Conservation (phyloP, 2,113 vertebrate species). For the Polypterus senegalus region DNA sequence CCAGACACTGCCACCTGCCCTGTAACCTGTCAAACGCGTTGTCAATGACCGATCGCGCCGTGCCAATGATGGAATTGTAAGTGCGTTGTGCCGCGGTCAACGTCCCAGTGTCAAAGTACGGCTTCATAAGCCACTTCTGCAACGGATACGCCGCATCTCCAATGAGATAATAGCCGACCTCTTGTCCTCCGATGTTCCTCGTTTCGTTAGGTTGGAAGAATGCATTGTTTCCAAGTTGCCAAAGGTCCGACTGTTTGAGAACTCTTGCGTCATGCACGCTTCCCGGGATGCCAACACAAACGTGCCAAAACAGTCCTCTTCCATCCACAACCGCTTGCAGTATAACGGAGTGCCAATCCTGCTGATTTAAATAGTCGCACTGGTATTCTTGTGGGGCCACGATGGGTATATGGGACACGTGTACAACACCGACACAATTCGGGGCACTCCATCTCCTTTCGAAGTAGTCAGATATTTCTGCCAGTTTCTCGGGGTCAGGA, state of each 20-base stretch:
- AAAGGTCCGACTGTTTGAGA: too few relatives aligned
- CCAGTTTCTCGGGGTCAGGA: not conserved
- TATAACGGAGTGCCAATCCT: slow-evolving; percentile 11
- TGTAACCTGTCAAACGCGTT: slow-evolving; percentile 1
- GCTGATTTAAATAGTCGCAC: slow-evolving; percentile 1
- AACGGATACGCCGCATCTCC: slow-evolving; percentile 15
- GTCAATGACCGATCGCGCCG: not conserved
- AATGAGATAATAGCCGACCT: slow-evolving; percentile 13
- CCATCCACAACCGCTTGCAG: slow-evolving; percentile 11
- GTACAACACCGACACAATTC: not conserved
- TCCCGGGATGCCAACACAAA: slow-evolving; percentile 4
- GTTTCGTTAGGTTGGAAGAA: not conserved
- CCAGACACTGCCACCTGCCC: too few relatives aligned
- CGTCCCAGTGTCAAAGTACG: slow-evolving; percentile 11
- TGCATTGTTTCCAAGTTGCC: not conserved
- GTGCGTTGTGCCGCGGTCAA: slow-evolving; percentile 3
- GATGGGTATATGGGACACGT: slow-evolving; percentile 2
- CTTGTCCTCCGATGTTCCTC: slow-evolving; percentile 10
- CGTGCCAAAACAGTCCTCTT: not conserved
- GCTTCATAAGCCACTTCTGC: slow-evolving; percentile 5
- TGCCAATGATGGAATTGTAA: not conserved
- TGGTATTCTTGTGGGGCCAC: slow-evolving; percentile 4
- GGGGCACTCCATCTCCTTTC: not conserved
- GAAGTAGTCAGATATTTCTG: not conserved
- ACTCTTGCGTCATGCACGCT: slow-evolving; percentile 10